Base-by-base conservation (phyloP, 2,797 vertebrate species). In the Rhinogobio ventralis region DNA sequence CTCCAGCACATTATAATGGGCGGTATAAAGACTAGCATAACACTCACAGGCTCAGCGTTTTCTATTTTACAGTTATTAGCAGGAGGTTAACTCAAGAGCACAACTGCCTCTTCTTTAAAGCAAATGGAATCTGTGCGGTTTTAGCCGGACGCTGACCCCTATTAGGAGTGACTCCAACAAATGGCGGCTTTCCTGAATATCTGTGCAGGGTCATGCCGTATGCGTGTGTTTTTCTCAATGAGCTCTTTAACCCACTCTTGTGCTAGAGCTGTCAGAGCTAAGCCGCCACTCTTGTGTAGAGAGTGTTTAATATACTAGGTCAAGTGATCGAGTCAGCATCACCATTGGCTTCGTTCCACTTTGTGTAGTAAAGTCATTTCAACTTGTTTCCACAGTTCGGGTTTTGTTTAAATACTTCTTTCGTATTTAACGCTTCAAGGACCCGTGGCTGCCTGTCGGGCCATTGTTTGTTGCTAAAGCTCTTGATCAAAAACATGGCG, bases 1-100 rank as follows among this genome's bases (percentile, higher is more conserved):
- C 83, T 57, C 78, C 60, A 86, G 81, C 81, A 67, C 69, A 67
- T 86, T 87, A 84, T 89, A 88, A 88, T 87, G 88, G 89, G 80
- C 49, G 75, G 83, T 79, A 74, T 57, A 69, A 83, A 81, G 51
- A 81, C 79, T 84, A 76, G 75, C 81, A 86, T 83, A 80, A 77
- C 81, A 84, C 77, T 80, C 62, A 85, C n/a, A 10, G 68, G 74
- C 74, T 88, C 88, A 75, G 80, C 76, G 80, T 86, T 83, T 88
- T 87, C 81, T 84, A 68, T 84, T 84, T 88, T 86, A 86, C 86
- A 86, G 78, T 89, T 84, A 89, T 90, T 89, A 89, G 83, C 57
- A 74, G 64, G 33, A 88, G 88, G 87, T 90, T 88, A 89, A 86
- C 89, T 74, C 62, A 0, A n/a, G 84, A 51, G 83, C 81, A 84